A percentile compares a stretch with the other conserved stretches of the same genome.
Conservation (phyloP, 2,113 vertebrate genomes). For the Antigone vipio region DNA sequence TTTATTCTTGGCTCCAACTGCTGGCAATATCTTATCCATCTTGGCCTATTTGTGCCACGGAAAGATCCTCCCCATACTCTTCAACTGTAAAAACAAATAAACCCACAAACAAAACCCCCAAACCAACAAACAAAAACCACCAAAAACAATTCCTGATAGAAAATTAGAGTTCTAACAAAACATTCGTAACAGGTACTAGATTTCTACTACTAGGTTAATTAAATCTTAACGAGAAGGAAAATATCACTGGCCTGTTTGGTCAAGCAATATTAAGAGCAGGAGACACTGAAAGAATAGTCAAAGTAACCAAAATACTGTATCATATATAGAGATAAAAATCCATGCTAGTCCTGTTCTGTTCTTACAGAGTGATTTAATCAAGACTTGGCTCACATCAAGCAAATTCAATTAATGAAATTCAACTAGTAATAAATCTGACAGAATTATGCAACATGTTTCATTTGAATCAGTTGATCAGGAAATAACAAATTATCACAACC, state of each 20-base stretch:
- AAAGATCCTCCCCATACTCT: neutral
- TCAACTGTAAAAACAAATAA: neutral
- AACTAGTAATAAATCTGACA: neutral
- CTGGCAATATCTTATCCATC: neutral
- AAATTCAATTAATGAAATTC: constrained; percentile 2
- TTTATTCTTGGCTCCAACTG: neutral
- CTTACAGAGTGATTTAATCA: neutral
- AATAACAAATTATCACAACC: neutral
- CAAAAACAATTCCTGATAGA: neutral
- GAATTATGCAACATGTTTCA: neutral
- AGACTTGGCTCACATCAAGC: neutral
- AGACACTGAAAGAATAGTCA: neutral
- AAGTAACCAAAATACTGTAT: neutral
- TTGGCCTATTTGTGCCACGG: neutral
- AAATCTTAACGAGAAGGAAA: neutral
- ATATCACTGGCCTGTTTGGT: neutral
- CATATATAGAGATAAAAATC: neutral
- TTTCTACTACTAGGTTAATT: neutral
- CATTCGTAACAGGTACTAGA: neutral
- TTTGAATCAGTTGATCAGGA: neutral
- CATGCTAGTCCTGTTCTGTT: neutral
- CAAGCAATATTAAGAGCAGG: neutral
- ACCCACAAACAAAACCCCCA: neutral
- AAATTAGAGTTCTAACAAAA: neutral
- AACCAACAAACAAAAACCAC: neutral